Base-by-base conservation (phyloP, 2,797 vertebrate species). In the Tangara arthus region DNA sequence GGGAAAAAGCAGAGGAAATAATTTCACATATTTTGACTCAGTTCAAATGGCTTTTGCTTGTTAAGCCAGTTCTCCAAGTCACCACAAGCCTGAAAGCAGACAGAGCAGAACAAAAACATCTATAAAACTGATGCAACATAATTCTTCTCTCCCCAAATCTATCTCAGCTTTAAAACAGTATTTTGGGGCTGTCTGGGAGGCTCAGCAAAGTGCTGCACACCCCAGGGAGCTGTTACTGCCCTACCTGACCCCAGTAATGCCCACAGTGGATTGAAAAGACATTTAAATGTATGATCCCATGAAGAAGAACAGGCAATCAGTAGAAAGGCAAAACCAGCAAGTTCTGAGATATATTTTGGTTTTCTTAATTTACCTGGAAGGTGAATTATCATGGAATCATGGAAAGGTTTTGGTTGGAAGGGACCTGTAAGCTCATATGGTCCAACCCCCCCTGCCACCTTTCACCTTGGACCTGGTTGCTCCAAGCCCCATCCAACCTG, bases 401-500 rank as follows among this genome's bases (percentile, higher is more conserved):
- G 3, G 24, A 32, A 52, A 44, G 21, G 17, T 32, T 46, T 57
- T 49, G 44, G 44, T 39, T 64, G 44, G 37, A 52, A 57, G 37
- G 6, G 35, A 34, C 8, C 10, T 64, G 24, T 8, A 64, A 50
- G 15, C n/a, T 46, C 39, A 37, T 5, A 35, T 14, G 15, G 27
- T n/a, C 4, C 55, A 75, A 69, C 1, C 2, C 14, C 15, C 24
- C 7, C 17, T 19, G 28, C 8, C 37, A 78, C 22, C 26, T 59
- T 27, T 30, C 65, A 35, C 11, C 5, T 39, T 39, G 17, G 8
- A 8, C 26, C 39, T 59, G 65, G 39, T 0, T 65, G 22, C 59
- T 53, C 46, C 59, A 77, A 57, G 37, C 37, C 44, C 57, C 0
- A 0, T 39, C 37, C 79, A 46, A 4, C 50, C 26, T 23, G n/a